Evolutionary conservation across 1,140 invertebrate genomes (phyloP), one percentile per base, ranked within the genome.

Genomic region (Drosophila serrata): DNA sequence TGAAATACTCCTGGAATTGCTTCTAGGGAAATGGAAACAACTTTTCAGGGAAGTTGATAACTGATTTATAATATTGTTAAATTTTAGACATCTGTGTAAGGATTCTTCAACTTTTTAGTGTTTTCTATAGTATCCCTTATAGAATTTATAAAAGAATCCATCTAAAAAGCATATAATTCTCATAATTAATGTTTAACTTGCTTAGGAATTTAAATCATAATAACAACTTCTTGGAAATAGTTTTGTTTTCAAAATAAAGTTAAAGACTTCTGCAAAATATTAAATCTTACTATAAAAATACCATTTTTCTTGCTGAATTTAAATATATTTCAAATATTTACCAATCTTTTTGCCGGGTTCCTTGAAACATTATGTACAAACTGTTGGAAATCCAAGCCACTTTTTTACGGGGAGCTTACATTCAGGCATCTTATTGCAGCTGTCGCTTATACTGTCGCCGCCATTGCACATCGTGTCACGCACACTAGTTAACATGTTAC

Each of bases 401-500:
- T 22, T 53, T 53, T 53, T 35, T 4, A 15, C 31, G 0, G 15
- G 22, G 7, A 35, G 49, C 49, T 35, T 35, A 22, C 17, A 8
- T 29, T 27, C 22, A 19, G n/a, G 45, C 15, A 13, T 53, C 49
- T 65, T 62, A 53, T 48, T 58, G 57, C 39, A 56, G 49, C 31
- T 79, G 57, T 68, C 49, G 22, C 40, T 45, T 37, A 42, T 64
- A 40, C 46, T 69, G 80, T 55, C 56, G 51, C 40, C 59, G 67
- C 51, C 56, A 62, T 53, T 85, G 82, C 70, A 70, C 75, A 82
- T 82, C 75, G 58, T 62, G 67, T 74, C 79, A 82, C 72, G 51
- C 80, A 88, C 70, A 82, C 76, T 70, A 59, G 58, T 79, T 75
- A 79, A 60, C 65, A 72, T 72, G 72, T 76, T 80, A 80, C 73